Conservation (phyloP, 2,113 vertebrate genomes). For the Choloepus hoffmanni region DNA sequence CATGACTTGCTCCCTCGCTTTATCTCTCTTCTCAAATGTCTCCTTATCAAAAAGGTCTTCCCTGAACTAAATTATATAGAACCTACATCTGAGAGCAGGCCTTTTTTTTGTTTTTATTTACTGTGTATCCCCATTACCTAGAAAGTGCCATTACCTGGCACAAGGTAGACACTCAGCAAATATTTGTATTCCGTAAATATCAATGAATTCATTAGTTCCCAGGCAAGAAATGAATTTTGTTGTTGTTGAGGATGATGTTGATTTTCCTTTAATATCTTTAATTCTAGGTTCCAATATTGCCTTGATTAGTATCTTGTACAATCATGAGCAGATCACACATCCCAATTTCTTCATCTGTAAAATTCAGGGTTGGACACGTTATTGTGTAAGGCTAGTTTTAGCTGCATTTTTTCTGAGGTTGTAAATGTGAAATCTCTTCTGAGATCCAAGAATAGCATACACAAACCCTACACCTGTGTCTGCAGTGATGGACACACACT, state of each 20-base stretch:
- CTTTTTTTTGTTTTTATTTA: slow-evolving; percentile 20
- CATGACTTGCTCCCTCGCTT: not conserved
- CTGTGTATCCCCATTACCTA: not conserved
- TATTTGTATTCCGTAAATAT: not conserved
- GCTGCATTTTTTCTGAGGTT: not conserved
- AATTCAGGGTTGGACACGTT: slow-evolving; percentile 10
- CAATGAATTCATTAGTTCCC: not conserved
- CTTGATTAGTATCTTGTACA: not conserved
- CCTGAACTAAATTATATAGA: not conserved
- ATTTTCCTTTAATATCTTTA: not conserved
- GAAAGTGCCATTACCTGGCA: not conserved
- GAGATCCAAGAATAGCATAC: not conserved
- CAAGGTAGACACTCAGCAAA: not conserved
- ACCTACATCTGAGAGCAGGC: not conserved
- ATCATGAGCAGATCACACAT: not conserved
- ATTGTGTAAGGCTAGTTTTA: not conserved
- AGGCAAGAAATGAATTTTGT: slow-evolving; percentile 29
- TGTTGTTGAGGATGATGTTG: not conserved
- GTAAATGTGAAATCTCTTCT: not conserved
- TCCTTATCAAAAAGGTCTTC: not conserved
- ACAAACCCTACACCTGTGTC: not conserved
- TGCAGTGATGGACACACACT: not conserved
- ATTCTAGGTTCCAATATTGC: not conserved
- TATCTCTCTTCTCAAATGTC: not conserved
- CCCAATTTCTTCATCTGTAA: not conserved